A percentile compares a stretch with the other conserved stretches of the same genome.
Evolutionary conservation across 2,888 invertebrate species (phyloP).

Genomic region (Crematogaster levior): DNA sequence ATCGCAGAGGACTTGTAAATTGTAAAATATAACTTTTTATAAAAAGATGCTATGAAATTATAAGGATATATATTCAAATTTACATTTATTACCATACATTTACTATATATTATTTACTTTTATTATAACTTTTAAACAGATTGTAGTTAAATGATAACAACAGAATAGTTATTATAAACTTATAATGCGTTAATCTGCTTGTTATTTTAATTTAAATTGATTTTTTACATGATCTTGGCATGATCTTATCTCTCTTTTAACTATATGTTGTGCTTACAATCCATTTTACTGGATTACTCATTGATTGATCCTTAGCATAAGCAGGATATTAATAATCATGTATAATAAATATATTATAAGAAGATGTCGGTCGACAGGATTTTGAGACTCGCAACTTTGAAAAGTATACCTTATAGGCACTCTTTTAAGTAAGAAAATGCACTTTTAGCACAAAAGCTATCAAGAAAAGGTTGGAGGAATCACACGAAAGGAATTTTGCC

Average conservation of each 20-base stretch:
- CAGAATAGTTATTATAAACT: not conserved
- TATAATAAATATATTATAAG: not conserved
- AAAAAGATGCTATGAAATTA: not conserved
- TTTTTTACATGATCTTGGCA: no score
- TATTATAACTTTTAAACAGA: not conserved
- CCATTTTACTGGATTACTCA: not conserved
- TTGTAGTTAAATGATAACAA: not conserved
- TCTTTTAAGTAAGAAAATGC: not conserved
- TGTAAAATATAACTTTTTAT: not conserved
- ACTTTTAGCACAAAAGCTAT: not conserved
- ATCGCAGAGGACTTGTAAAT: not conserved
- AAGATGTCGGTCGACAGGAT: not conserved
- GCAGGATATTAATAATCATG: not conserved
- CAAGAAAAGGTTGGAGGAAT: not conserved
- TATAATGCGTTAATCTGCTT: not conserved
- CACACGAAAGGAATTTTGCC: not conserved
- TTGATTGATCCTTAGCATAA: not conserved
- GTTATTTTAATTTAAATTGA: not conserved
- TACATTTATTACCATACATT: no score
- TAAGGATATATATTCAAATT: not conserved
- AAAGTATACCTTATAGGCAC: not conserved
- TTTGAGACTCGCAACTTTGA: not conserved
- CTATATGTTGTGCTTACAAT: not conserved
- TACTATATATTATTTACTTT: not conserved
- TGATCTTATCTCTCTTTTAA: not conserved